These are phyloP conservation scores for Dynastes hyllus DNA, from an alignment of 2,888 invertebrate genomes.

Conservation along the genomic window DNA sequence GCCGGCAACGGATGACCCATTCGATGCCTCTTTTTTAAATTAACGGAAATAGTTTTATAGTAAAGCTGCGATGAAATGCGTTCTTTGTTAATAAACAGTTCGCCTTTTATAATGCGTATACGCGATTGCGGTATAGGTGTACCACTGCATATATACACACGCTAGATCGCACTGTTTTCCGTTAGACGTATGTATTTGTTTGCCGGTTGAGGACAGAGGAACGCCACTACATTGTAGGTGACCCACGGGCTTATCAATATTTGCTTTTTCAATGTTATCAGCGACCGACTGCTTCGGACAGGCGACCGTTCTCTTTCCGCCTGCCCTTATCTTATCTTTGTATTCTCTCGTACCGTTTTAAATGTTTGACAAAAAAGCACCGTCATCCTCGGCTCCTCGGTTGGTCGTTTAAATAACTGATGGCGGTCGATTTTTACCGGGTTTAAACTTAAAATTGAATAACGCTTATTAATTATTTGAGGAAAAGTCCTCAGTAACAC, in stretches of 20 bases:
- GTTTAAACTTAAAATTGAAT: neutral
- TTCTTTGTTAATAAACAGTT: constrained; percentile 31
- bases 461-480: neutral
- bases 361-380: constrained; percentile 38
- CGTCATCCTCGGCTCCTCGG: neutral
- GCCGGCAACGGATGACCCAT: neutral
- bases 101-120: neutral
- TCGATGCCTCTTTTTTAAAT: neutral
- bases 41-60: constrained; percentile 26
- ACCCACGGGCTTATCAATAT: constrained; percentile 63
- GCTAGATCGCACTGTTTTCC: neutral
- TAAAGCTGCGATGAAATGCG: constrained; percentile 27
- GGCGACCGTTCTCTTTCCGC: constrained; percentile 62
- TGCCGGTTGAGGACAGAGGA: constrained; percentile 41
- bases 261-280: constrained; percentile 65
- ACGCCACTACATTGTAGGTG: constrained; percentile 58
- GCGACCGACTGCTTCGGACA: constrained; percentile 64
- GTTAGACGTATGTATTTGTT: constrained; percentile 4
- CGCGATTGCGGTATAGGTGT: neutral
- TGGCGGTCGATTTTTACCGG: neutral
- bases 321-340: constrained; percentile 63
- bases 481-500: no score
- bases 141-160: neutral
- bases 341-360: constrained; percentile 38
- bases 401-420: constrained; percentile 9